phyloP scores from a whole-genome alignment of 1,140 invertebrate species.

The Telenomus remus region DNA sequence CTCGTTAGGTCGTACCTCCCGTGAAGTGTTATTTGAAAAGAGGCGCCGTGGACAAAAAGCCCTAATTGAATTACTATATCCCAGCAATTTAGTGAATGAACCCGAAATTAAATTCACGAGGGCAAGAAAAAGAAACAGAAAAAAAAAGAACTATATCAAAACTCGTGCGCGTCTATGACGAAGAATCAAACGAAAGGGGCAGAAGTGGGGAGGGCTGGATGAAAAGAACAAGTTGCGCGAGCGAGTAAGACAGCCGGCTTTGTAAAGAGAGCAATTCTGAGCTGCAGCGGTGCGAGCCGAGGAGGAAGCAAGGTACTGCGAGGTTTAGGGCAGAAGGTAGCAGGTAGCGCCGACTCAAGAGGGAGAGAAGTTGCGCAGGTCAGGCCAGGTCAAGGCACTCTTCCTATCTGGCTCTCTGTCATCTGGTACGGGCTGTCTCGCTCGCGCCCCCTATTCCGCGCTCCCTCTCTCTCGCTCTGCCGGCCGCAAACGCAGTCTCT shows the following conservation, averaged over 20 bases:
- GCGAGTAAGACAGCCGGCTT: constrained; percentile 5
- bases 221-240: neutral
- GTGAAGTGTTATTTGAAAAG: neutral
- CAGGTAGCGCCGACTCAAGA: constrained; percentile 51
- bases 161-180: constrained; percentile 19
- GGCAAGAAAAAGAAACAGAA: constrained; percentile 15
- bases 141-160: constrained; percentile 26
- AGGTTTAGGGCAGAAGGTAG: constrained; percentile 59
- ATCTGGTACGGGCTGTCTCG: constrained; percentile 13
- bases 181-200: constrained; percentile 11
- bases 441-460: constrained; percentile 36
- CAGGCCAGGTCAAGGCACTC: constrained; percentile 63
- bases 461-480: constrained; percentile 13
- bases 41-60: neutral
- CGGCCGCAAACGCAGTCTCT: constrained; percentile 11
- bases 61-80: constrained; percentile 30
- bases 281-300: constrained; percentile 9
- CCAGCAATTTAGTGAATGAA: constrained; percentile 31
- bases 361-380: constrained; percentile 62
- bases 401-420: constrained; percentile 41
- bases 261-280: constrained; percentile 25
- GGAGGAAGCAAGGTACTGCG: constrained; percentile 15
- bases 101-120: constrained; percentile 43
- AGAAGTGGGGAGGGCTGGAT: constrained; percentile 9
- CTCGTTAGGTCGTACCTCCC: neutral